Base-by-base conservation (phyloP, 2,888 invertebrate species). In the Pherbina coryleti region DNA sequence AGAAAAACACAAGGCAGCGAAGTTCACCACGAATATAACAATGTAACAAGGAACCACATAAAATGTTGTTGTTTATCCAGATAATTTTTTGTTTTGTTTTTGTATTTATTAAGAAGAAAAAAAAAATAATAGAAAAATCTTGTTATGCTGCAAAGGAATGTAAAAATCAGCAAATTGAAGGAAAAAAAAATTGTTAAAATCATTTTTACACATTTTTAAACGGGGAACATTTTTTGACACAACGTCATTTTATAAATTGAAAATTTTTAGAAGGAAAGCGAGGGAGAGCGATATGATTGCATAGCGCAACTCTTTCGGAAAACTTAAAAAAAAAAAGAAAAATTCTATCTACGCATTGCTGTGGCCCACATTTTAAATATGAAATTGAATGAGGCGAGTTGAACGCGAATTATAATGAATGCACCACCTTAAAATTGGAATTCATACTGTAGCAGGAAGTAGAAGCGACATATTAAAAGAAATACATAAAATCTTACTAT, bases 11-110 rank as follows among this genome's bases (percentile, higher is more conserved):
- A 75, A 70, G 44, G 60, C 57, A 72, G 57, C 22, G 60, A 78
- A 80, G 79, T 71, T 76, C 78, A 80, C 73, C 79, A 80, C 78
- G 79, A 80, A 79, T 71, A 70, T 71, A 76, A 76, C 67, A 80
- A 73, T 55, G 75, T 78, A 78, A 83, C 80, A 84, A 82, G 84
- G 82, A 85, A 85, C 85, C 83, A 85, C 83, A 82, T 80, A 60
- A 84, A 83, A 83, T 81, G 82, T 83, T 81, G 76, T 53, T 55
- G 66, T 62, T 75, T 51, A 37, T 67, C 22, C 64, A 66, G 25
- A n/a, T 34, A 4, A 28, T 7, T 28, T 73, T 66, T 66, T 17
- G 17, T 72, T 72, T 31, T 53, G 14, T 28, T 57, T 72, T 64
- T 75, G 8, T 28, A 25, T 75, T 75, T 34, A 69, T 28, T 69